These are phyloP conservation scores for Pluvianellus socialis DNA, from an alignment of 2,113 vertebrate genomes.

Conservation along the genomic window DNA sequence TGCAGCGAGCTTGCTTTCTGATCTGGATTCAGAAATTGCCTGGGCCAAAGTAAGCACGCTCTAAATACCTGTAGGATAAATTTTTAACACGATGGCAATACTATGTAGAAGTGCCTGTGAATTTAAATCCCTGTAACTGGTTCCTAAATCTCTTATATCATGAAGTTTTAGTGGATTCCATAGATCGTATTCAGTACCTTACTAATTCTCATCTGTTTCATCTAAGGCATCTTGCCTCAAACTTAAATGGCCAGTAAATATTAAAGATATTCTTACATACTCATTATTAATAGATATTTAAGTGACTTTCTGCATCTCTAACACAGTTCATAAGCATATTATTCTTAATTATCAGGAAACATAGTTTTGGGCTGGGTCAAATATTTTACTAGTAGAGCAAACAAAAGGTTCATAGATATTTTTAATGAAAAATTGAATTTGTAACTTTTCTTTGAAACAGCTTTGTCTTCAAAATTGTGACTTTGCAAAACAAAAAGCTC, in stretches of 20 bases:
- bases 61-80: not conserved
- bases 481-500: not conserved
- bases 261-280: not conserved
- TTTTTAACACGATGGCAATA: not conserved
- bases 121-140: not conserved
- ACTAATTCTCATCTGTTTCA: not conserved
- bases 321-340: not conserved
- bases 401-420: not conserved
- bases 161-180: not conserved
- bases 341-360: not conserved
- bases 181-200: not conserved
- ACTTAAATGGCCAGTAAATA: not conserved
- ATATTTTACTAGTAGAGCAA: not conserved
- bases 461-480: not conserved
- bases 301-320: not conserved
- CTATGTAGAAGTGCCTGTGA: not conserved
- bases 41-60: constrained; percentile 89
- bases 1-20: constrained; percentile 81
- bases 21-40: constrained; percentile 88
- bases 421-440: not conserved
- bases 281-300: not conserved
- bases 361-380: not conserved
- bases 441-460: not conserved
- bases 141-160: not conserved
- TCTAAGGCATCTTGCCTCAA: not conserved